Evolutionary conservation across 2,888 invertebrate genomes (phyloP).

Genomic region (Dicyrtoma fusca): DNA sequence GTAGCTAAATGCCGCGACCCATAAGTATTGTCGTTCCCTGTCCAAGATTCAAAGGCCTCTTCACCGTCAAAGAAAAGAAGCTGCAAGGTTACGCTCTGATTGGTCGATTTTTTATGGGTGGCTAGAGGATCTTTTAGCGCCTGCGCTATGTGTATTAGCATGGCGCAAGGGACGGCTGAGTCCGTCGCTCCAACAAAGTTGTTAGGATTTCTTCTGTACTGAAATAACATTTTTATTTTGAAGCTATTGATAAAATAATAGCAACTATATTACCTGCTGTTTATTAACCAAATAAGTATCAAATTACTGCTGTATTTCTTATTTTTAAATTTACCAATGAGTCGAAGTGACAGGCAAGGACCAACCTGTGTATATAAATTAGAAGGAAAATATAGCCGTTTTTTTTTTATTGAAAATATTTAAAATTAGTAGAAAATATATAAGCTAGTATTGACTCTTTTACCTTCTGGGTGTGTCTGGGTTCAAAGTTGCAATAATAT

Average conservation of each 20-base stretch:
- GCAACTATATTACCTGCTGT: no score
- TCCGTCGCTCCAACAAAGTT: slow-evolving; percentile 81
- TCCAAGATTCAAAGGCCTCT: slow-evolving; percentile 92
- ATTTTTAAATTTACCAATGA: slow-evolving; percentile 70
- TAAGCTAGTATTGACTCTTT: not conserved
- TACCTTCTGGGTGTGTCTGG: slow-evolving; percentile 65
- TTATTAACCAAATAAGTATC: no score
- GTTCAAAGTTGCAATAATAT: slow-evolving; percentile 82
- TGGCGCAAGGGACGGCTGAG: slow-evolving; percentile 94
- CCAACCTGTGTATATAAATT: no score
- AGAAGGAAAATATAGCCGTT: no score
- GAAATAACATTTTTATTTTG: no score
- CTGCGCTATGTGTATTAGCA: slow-evolving; percentile 80
- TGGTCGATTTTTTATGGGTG: slow-evolving; percentile 59
- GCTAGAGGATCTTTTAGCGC: slow-evolving; percentile 69
- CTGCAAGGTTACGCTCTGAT: slow-evolving; percentile 63
- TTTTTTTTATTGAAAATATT: not conserved
- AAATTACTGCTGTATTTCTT: no score
- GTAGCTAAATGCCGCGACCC: slow-evolving; percentile 88
- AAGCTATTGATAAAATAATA: no score
- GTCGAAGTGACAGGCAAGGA: slow-evolving; percentile 88
- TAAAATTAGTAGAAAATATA: not conserved
- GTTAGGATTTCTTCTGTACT: no score
- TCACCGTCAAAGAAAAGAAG: slow-evolving; percentile 98
- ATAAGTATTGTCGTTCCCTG: slow-evolving; percentile 87